Percentiles rank a stretch among this genome's conserved stretches.
phyloP scores from a whole-genome alignment of 2,888 invertebrate species.

The Zaprionus lineosus region DNA sequence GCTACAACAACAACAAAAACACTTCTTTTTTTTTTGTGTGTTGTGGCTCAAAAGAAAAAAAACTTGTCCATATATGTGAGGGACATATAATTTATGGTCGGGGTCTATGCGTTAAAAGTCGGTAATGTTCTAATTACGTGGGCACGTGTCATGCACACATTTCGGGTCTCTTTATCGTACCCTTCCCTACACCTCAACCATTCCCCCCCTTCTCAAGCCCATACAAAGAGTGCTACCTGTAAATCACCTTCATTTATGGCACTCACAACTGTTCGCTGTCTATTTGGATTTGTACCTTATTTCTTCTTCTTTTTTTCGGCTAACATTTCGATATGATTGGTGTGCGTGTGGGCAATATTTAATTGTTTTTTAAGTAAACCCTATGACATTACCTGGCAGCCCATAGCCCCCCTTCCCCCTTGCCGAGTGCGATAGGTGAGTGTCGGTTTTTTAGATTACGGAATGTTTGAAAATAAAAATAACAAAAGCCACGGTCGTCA shows the following conservation, averaged over 20 bases:
- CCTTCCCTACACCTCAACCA: too few relatives aligned
- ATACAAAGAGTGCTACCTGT: too few relatives aligned
- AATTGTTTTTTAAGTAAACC: too few relatives aligned
- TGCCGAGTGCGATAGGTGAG: constrained; percentile 24
- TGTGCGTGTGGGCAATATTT: constrained; percentile 49
- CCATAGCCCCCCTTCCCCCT: too few relatives aligned
- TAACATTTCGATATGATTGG: constrained; percentile 65
- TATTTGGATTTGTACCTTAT: constrained; percentile 1
- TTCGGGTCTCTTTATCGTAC: constrained; percentile 52
- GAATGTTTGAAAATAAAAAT: too few relatives aligned
- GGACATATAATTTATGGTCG: constrained; percentile 45
- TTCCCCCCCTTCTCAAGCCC: too few relatives aligned
- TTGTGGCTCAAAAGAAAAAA: too few relatives aligned
- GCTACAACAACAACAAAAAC: constrained; percentile 4
- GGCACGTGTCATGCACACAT: constrained; percentile 69
- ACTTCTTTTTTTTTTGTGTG: too few relatives aligned
- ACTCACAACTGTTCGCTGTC: constrained; percentile 43
- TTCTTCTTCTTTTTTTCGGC: constrained; percentile 3
- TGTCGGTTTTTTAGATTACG: constrained; percentile 46
- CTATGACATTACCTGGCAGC: too few relatives aligned
- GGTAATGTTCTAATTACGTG: constrained; percentile 78
- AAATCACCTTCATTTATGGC: constrained; percentile 58
- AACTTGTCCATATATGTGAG: constrained; percentile 33
- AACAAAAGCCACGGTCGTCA: too few relatives aligned
- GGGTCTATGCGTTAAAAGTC: constrained; percentile 55